Evolutionary conservation across 2,113 vertebrate species (phyloP).

Genomic region (Ptyas mucosa): DNA sequence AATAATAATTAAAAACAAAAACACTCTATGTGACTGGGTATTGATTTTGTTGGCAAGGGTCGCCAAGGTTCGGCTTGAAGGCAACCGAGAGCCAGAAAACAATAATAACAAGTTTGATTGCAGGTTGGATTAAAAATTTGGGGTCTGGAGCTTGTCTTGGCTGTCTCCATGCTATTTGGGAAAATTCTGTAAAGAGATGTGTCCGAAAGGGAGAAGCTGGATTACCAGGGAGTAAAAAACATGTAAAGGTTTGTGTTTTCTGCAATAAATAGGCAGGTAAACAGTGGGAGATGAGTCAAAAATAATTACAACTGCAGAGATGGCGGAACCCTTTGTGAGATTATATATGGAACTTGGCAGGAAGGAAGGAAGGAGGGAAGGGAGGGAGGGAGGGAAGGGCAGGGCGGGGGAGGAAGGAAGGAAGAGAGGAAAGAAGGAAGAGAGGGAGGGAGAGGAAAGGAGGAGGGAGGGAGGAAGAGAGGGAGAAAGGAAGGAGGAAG

Average conservation of each 20-base stretch:
- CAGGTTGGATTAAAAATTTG: not conserved
- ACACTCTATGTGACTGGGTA: not conserved
- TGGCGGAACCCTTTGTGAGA: constrained; percentile 1
- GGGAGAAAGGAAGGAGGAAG: no score
- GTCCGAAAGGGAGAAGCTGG: constrained; percentile 16
- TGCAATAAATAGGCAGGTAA: constrained; percentile 8
- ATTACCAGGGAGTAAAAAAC: not conserved
- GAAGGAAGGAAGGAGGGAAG: no score
- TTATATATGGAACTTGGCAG: not conserved
- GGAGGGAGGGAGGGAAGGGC: no score
- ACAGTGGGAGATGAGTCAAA: not conserved
- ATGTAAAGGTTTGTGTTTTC: constrained; percentile 11
- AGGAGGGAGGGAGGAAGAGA: no score
- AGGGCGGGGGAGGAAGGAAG: no score
- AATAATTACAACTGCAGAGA: not conserved
- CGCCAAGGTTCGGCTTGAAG: constrained; percentile 5
- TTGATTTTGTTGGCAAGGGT: constrained; percentile 24
- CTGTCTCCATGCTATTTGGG: constrained; percentile 6
- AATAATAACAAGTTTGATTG: not conserved
- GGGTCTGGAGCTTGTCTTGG: constrained; percentile 21
- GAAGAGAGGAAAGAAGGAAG: no score
- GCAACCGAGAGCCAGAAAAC: not conserved
- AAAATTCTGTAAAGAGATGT: not conserved
- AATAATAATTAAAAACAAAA: not conserved
- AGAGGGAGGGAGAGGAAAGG: no score